Base-by-base conservation (phyloP, 2,113 vertebrate species). In the Periophthalmus modestus region DNA sequence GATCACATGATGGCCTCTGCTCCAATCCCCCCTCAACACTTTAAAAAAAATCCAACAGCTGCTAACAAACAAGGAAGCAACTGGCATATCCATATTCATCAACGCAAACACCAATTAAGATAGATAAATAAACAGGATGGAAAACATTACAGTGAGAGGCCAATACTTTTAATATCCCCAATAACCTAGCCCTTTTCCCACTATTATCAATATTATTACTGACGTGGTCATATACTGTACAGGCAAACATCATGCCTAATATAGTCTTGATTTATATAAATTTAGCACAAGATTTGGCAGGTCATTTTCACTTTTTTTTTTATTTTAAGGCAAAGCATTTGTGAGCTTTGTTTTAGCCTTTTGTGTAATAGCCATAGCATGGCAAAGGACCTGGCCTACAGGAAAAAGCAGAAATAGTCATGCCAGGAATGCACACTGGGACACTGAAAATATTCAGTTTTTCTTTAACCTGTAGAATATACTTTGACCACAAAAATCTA, bases 11-110 rank as follows among this genome's bases (percentile, higher is more conserved):
- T 85, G 91, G 90, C 91, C 91, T 92, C 86, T 88, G 89, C 85
- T 92, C 73, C 85, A 87, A 82, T 87, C 84, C 89, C 90, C 89
- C 89, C 83, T 89, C 88, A 91, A 89, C 84, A 83, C 84, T 87
- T 28, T 81, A 89, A 91, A 89, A 63, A 62, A 59, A 48, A 55
- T 55, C 57, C 89, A 91, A 91, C 81, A 87, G 86, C 84, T 90
- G 90, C 91, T 93, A 86, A 90, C 83, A 92, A 91, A 92, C 95
- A 95, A 87, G 79, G 84, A 90, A 92, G 91, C 89, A 93, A 90
- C 92, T 89, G 88, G 87, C 84, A 92, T 63, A 91, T 91, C 91
- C 87, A 96, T 59, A 59, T 94, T 96, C 96, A 93, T 92, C 78
- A 90, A 92, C 87, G 90, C 87, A 90, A 80, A 87, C 81, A 88